Evolutionary conservation across 2,797 vertebrate genomes (phyloP), one percentile per base, ranked within the genome.

Genomic region (Clarias fuscus): DNA sequence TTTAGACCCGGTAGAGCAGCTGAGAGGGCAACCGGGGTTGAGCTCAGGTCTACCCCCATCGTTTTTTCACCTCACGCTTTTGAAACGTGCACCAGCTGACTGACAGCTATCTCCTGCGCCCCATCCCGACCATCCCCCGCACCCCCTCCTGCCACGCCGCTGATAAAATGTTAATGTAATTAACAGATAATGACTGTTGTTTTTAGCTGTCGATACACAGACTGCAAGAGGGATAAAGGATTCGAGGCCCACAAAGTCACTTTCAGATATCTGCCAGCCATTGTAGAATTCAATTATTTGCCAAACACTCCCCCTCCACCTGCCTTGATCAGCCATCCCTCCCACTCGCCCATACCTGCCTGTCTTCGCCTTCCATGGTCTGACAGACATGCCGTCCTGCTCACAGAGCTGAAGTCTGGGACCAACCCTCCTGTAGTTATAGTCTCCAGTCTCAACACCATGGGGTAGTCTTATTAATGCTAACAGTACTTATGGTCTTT

Each of bases 161-260:
- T 95, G 95, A 96, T 96, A 96, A 96, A 96, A 96, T 96, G 95
- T 96, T 96, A 96, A 96, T 96, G 95, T 96, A 96, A 96, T 96
- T 96, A 96, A 96, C 95, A 96, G 95, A 96, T 96, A 96, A 96
- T 96, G 95, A 94, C 95, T 95, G 95, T 96, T 96, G 95, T 96
- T 96, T 96, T 96, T 95, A 95, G 94, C 94, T 96, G 95, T 96
- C 95, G 94, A 96, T 95, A 95, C 93, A 94, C 90, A 79, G 92
- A 94, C 93, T 89, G 91, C 88, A 91, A 92, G 91, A 90, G 86
- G 95, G 94, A 96, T 96, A 96, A 95, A 94, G 94, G 94, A 96
- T 95, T 90, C 92, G 91, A 93, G 93, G 92, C 48, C 90, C 91
- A 90, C 95, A 96, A 96, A 95, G 95, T 96, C 95, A 96, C 95